Evolutionary conservation across 2,113 vertebrate genomes (phyloP).

Genomic region (Porphyrio hochstetteri): DNA sequence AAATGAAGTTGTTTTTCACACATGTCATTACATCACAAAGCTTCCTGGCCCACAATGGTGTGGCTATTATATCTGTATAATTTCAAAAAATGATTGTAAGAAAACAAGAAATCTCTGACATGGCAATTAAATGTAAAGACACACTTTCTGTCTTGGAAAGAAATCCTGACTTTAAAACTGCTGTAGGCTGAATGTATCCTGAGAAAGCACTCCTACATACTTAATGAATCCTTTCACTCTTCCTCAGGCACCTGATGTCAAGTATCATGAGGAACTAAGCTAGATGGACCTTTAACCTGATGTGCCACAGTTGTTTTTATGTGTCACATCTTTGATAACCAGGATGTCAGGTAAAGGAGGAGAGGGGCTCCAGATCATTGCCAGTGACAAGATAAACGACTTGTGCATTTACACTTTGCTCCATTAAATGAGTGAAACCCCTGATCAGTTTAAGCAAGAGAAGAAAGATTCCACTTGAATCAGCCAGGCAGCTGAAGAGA

Average conservation of each 20-base stretch:
- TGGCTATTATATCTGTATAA: background rate
- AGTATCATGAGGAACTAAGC: background rate
- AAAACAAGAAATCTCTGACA: background rate
- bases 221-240: background rate
- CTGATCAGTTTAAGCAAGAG: background rate
- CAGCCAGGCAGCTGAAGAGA: background rate
- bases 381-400: background rate
- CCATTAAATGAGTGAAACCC: background rate
- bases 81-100: background rate
- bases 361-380: background rate
- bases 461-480: background rate
- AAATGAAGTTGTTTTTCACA: background rate
- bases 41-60: background rate
- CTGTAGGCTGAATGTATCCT: background rate
- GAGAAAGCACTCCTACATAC: background rate
- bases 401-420: rapidly evolving
- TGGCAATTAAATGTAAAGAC: background rate
- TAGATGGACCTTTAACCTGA: background rate
- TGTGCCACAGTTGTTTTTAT: rapidly evolving
- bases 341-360: background rate
- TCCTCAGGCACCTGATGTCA: background rate
- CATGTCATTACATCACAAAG: background rate
- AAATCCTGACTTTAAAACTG: background rate
- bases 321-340: background rate
- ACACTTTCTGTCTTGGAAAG: background rate